Conservation (phyloP, 2,797 vertebrate species). For the Xenopus petersii region DNA sequence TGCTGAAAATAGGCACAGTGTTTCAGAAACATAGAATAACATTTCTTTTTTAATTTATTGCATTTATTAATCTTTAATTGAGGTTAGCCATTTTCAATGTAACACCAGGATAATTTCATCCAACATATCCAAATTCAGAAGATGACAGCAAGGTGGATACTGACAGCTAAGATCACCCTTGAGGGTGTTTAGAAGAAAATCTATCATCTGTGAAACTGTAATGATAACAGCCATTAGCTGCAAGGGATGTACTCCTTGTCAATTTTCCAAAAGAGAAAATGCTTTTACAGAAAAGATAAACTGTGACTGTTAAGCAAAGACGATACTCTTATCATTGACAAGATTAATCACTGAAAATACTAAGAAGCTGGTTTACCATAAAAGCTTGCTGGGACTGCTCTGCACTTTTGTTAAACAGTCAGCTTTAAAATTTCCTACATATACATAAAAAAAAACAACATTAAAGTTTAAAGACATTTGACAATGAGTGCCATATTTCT, state of each 20-base stretch:
- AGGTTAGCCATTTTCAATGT: constrained; percentile 17
- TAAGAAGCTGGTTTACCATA: constrained; percentile 30
- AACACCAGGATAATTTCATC: constrained; percentile 46
- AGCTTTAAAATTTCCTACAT: background rate
- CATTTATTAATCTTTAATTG: background rate
- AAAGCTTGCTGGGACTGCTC: constrained; percentile 35
- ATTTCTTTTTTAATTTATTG: background rate
- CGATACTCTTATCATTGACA: constrained; percentile 48
- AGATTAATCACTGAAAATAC: constrained; percentile 49
- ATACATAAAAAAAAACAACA: too few relatives aligned
- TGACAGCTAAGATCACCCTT: constrained; percentile 55
- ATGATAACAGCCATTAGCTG: constrained; percentile 60
- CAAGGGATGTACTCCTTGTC: constrained; percentile 52
- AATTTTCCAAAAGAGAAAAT: constrained; percentile 58
- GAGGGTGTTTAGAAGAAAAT: constrained; percentile 62
- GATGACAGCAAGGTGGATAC: constrained; percentile 47
- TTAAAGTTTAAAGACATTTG: too few relatives aligned
- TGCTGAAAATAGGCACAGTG: too few relatives aligned
- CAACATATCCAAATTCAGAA: constrained; percentile 52
- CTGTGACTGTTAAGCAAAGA: constrained; percentile 53
- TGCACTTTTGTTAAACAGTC: constrained; percentile 26
- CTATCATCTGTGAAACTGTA: constrained; percentile 59
- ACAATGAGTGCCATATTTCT: too few relatives aligned
- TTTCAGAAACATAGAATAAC: too few relatives aligned
- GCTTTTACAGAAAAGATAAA: constrained; percentile 59